Evolutionary conservation across 2,888 invertebrate genomes (phyloP).

Genomic region (Agrotis puta): DNA sequence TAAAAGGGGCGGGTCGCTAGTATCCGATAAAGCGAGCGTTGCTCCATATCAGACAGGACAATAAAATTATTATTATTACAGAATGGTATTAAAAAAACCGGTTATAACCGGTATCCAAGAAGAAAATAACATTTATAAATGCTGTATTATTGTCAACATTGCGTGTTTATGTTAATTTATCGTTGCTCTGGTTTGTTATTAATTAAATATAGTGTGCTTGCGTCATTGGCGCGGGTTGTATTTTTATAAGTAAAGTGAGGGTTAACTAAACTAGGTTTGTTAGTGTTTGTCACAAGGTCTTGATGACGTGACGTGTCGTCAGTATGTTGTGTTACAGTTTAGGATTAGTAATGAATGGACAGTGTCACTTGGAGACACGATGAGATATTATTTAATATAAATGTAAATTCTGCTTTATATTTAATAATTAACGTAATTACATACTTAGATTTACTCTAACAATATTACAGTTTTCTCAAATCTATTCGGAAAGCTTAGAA

Average conservation of each 20-base stretch:
- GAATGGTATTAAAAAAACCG: constrained; percentile 12
- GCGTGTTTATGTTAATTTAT: constrained; percentile 47
- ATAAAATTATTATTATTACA: neutral
- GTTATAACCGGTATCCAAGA: constrained; percentile 39
- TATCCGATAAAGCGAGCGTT: constrained; percentile 1
- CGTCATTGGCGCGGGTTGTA: constrained; percentile 47
- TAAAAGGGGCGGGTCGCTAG: constrained; percentile 3
- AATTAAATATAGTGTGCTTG: constrained; percentile 37
- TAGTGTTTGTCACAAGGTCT: constrained; percentile 27
- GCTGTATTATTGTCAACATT: constrained; percentile 51
- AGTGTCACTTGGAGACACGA: neutral
- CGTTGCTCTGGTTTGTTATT: constrained; percentile 44
- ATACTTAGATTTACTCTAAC: no score
- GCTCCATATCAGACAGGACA: constrained; percentile 18
- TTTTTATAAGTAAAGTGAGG: constrained; percentile 35
- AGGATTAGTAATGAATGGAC: neutral
- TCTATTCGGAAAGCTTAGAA: no score
- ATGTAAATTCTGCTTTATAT: no score
- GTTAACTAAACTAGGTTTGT: constrained; percentile 49
- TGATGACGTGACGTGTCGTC: neutral
- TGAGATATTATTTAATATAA: neutral
- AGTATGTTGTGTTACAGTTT: constrained; percentile 1
- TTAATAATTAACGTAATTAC: no score
- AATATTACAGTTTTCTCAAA: neutral
- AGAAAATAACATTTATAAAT: constrained; percentile 42